Evolutionary conservation across 2,888 invertebrate genomes (phyloP), one percentile per base, ranked within the genome.

Genomic region (Tipula lateralis): DNA sequence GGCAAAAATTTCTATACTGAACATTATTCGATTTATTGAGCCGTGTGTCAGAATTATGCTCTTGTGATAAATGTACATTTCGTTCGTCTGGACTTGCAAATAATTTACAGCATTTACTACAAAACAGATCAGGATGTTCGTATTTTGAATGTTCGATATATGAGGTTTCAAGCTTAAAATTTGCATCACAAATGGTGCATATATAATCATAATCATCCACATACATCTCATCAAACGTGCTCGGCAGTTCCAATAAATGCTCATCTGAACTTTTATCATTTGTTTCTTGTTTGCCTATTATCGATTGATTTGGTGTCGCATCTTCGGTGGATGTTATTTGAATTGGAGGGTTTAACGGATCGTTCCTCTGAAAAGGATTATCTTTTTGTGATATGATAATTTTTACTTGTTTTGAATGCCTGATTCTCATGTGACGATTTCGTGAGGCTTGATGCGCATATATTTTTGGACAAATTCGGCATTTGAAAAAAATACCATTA

Each of bases 71-170:
- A 84, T 83, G 80, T 1, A 50, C 30, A 19, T 85, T 29, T 2
- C 84, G 29, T n/a, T 85, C 84, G 0, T 82, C 82, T n/a, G 36
- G 34, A 13, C 83, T 34, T 5, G 66, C n/a, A 83, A 82, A 84
- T 13, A 83, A 29, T 29, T 30, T 82, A 4, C 13, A 36, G 44
- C 85, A 85, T 66, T 81, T 82, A 3, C 16, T n/a, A 30, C 85
- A 85, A 44, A 29, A 84, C n/a, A 29, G 5, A 2, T 29, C 50
- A 6, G 44, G 29, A 30, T 32, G 32, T 29, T 83, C 83, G 39
- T 24, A 83, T 39, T 19, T 66, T 66, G 66, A 19, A 66, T 66
- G 29, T 36, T 36, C 19, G 12, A 29, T 29, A 36, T 29, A 24
- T 7, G 19, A 1, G 12, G 1, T 24, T 83, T 24, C 12, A 12